Conservation (phyloP, 2,113 vertebrate genomes). For the Tupaia tana region DNA sequence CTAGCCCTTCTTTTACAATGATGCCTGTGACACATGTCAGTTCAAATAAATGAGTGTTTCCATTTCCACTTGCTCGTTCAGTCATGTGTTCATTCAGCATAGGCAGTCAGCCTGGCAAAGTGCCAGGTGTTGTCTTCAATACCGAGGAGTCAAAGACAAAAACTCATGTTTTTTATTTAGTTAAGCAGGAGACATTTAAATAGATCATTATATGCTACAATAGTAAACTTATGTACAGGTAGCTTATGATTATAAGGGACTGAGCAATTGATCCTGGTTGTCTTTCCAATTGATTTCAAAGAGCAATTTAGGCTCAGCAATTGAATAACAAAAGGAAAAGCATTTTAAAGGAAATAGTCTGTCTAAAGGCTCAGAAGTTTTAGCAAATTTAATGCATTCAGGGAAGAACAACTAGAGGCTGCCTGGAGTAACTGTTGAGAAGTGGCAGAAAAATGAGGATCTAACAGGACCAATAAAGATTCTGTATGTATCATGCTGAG, state of each 20-base stretch:
- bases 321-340: background rate
- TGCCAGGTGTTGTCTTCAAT: background rate
- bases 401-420: background rate
- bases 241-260: background rate
- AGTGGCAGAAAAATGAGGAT: background rate
- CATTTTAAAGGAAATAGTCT: background rate
- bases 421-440: background rate
- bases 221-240: background rate
- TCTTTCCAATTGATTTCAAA: background rate
- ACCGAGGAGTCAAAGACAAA: background rate
- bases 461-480: background rate
- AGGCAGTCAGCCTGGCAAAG: background rate
- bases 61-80: background rate
- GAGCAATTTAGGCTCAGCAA: background rate
- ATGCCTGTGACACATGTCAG: conserved; percentile 43
- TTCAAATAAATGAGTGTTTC: conserved; percentile 38
- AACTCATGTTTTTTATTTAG: background rate
- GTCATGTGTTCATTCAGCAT: background rate
- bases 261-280: background rate
- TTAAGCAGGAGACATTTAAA: background rate
- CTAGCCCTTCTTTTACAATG: background rate
- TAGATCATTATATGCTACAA: background rate
- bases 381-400: background rate
- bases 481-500: background rate
- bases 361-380: background rate